Percentiles rank a stretch among this genome's conserved stretches.
phyloP scores from a whole-genome alignment of 2,797 vertebrate species.

The Ceyx erithaca region DNA sequence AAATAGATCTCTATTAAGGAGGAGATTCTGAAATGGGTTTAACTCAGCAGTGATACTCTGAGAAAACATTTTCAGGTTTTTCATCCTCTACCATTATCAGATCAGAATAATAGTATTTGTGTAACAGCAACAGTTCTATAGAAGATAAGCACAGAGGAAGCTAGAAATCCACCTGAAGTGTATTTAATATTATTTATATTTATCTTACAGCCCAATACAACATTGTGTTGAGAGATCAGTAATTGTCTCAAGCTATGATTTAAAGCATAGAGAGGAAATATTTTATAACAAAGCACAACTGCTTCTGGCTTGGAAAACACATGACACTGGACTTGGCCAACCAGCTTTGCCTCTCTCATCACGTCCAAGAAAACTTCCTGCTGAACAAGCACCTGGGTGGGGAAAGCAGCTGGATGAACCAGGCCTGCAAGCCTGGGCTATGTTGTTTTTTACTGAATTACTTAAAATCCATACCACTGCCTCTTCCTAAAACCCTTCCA shows the following conservation, averaged over 20 bases:
- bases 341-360: slow-evolving; percentile 71
- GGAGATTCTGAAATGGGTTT: not conserved
- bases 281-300: slow-evolving; percentile 32
- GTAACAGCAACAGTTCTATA: not conserved
- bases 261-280: slow-evolving; percentile 45
- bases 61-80: not conserved
- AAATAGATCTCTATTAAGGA: not conserved
- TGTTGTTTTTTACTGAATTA: slow-evolving; percentile 76
- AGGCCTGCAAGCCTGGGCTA: slow-evolving; percentile 64
- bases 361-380: slow-evolving; percentile 52
- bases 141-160: not conserved
- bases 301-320: slow-evolving; percentile 34
- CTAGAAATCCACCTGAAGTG: not conserved
- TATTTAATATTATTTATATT: not conserved
- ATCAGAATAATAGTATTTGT: not conserved
- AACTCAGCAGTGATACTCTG: not conserved
- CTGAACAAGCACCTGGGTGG: slow-evolving; percentile 77
- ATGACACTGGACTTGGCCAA: slow-evolving; percentile 47
- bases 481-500: slow-evolving; percentile 59
- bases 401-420: slow-evolving; percentile 65
- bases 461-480: slow-evolving; percentile 52
- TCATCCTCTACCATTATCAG: not conserved
- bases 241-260: slow-evolving; percentile 22
- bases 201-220: not conserved
- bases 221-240: slow-evolving; percentile 32